Conservation (phyloP, 2,113 vertebrate species). For the Lethenteron reissneri region DNA sequence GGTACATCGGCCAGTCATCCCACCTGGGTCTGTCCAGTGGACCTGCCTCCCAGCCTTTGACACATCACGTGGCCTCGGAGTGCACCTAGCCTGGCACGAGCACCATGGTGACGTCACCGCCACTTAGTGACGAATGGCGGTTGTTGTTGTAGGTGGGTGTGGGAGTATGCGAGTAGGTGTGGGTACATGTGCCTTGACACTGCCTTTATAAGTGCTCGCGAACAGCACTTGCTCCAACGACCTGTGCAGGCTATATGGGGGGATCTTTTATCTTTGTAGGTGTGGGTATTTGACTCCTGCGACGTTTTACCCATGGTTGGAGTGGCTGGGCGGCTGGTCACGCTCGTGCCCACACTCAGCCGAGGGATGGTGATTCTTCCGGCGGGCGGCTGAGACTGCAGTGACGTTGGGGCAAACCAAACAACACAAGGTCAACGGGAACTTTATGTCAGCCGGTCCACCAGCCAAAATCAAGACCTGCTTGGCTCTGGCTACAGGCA, state of each 20-base stretch:
- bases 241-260: not conserved
- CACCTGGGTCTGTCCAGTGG: no score
- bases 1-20: no score
- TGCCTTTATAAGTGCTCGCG: not conserved
- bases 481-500: no score
- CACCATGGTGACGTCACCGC: no score
- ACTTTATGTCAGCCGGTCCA: no score
- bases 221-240: constrained; percentile 5
- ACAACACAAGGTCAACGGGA: not conserved
- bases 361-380: constrained; percentile 39
- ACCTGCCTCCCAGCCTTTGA: no score
- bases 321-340: constrained; percentile 32
- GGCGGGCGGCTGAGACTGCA: constrained; percentile 16
- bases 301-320: constrained; percentile 31
- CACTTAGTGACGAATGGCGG: no score
- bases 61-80: no score
- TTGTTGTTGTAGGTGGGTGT: not conserved
- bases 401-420: not conserved
- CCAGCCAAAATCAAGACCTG: no score
- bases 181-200: not conserved
- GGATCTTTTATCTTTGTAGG: not conserved
- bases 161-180: not conserved
- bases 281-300: not conserved
- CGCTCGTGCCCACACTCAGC: constrained; percentile 28
- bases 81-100: no score